Evolutionary conservation across 2,888 invertebrate genomes (phyloP), one percentile per base, ranked within the genome.

Genomic region (Dolomedes plantarius): DNA sequence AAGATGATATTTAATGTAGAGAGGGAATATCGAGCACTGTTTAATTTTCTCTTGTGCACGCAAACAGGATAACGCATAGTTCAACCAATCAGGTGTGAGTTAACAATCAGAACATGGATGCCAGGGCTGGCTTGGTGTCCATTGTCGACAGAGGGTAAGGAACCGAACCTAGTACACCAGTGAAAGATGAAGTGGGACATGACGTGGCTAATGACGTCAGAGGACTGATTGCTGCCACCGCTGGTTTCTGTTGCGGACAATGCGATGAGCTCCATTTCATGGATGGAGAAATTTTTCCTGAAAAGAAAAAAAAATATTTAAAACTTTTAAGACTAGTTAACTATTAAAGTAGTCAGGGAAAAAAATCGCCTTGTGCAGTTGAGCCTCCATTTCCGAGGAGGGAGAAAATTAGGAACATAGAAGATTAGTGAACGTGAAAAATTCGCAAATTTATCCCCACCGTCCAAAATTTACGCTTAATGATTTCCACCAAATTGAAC

Each of bases 191-290:
- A 16, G 82, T 78, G 29, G 87, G 82, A 82, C 87, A 87, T 2
- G 87, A 87, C 64, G 81, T 56, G 19, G 80, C 86, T 13, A 86
- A 64, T 32, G 86, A 86, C 76, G 86, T 79, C 76, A 86, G 67
- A 31, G 86, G 86, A 41, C 86, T 86, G 71, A 86, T 86, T 23
- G 86, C 86, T 50, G 86, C 86, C n/a, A 86, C 80, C 9, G 86
- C 86, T 13, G 86, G 80, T 29, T 86, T 86, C 72, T 86, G 86
- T 41, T 86, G 86, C 6, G 86, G 86, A 65, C 86, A 86, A 27
- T 77, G 75, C 2, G 80, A 50, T 56, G 86, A 75, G 50, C 78
- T 80, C 86, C 86, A 86, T 56, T 86, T 86, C 65, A 86, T 72
- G 7, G 86, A 76, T 23, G 86, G 86, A n/a, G 86, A 86, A 23